phyloP scores from a whole-genome alignment of 2,888 invertebrate genomes.

The Napeogenes inachia region DNA sequence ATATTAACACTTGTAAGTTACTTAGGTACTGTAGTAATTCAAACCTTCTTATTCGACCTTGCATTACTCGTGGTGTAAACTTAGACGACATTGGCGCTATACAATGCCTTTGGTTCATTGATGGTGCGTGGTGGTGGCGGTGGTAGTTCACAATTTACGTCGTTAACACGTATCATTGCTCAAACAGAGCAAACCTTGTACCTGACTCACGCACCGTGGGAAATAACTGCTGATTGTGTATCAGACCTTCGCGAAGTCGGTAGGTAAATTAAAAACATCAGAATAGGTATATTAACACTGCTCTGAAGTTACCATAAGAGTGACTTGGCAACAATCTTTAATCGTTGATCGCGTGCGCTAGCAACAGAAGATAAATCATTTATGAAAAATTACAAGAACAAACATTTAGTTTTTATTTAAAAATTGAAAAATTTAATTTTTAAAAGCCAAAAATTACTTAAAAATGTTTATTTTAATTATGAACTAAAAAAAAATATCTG shows the following conservation, averaged over 20 bases:
- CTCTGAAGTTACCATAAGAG: neutral
- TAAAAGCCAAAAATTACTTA: too few species aligned
- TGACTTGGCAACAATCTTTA: too few species aligned
- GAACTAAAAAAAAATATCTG: too few species aligned
- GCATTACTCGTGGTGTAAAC: neutral
- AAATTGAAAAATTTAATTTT: too few species aligned
- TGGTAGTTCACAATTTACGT: conserved; percentile 22
- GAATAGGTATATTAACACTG: conserved; percentile 5
- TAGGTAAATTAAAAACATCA: conserved; percentile 24
- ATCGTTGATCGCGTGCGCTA: too few species aligned
- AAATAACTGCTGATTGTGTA: conserved; percentile 38
- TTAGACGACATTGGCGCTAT: neutral
- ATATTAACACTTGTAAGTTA: too few species aligned
- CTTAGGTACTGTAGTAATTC: too few species aligned
- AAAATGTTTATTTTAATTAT: too few species aligned
- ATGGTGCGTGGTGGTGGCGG: too few species aligned
- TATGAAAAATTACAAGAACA: too few species aligned
- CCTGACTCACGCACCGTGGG: conserved; percentile 65
- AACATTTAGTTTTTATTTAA: too few species aligned
- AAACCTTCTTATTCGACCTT: neutral
- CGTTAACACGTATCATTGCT: conserved; percentile 64
- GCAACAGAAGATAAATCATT: too few species aligned
- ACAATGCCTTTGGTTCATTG: neutral
- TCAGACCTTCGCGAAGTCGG: conserved; percentile 29
- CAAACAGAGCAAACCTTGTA: conserved; percentile 57